These are phyloP conservation scores for Bufo bufo DNA, from an alignment of 2,113 vertebrate genomes.

Conservation along the genomic window DNA sequence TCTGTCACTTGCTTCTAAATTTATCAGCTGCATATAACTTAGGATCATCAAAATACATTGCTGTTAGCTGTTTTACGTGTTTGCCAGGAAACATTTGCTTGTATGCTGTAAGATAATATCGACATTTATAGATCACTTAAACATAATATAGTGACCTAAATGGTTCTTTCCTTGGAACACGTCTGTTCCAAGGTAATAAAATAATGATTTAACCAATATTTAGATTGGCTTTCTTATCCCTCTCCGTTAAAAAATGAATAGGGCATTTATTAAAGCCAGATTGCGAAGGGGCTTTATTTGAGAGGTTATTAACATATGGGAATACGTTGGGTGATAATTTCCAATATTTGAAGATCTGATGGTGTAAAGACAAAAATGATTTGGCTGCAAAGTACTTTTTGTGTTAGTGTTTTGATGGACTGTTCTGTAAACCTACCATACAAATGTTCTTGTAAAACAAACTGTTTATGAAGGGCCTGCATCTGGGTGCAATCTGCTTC, in stretches of 20 bases:
- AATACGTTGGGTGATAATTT: conserved; percentile 55
- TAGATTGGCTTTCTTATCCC: conserved; percentile 74
- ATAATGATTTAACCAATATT: conserved; percentile 71
- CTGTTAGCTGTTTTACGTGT: background rate
- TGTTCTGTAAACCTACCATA: conserved; percentile 40
- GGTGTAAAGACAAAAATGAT: conserved; percentile 36
- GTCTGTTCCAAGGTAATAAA: conserved; percentile 66
- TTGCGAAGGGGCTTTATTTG: conserved; percentile 62
- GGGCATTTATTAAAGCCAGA: conserved; percentile 70
- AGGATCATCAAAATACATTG: background rate
- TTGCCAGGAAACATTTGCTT: conserved; percentile 61
- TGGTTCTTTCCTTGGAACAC: conserved; percentile 66
- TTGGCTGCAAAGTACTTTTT: conserved; percentile 9
- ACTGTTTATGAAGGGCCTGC: conserved; percentile 33
- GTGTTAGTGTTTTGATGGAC: conserved; percentile 39
- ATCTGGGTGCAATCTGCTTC: conserved; percentile 15
- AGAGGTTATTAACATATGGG: conserved; percentile 32
- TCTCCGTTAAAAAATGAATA: conserved; percentile 67
- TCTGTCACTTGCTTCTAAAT: conserved; percentile 6
- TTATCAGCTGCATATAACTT: conserved; percentile 28
- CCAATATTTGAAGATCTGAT: conserved; percentile 26
- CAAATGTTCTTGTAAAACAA: conserved; percentile 42
- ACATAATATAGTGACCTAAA: conserved; percentile 66
- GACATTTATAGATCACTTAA: conserved; percentile 67
- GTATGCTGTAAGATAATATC: conserved; percentile 62